phyloP scores from a whole-genome alignment of 2,888 invertebrate species.

The Ptycholaimellus sp. region DNA sequence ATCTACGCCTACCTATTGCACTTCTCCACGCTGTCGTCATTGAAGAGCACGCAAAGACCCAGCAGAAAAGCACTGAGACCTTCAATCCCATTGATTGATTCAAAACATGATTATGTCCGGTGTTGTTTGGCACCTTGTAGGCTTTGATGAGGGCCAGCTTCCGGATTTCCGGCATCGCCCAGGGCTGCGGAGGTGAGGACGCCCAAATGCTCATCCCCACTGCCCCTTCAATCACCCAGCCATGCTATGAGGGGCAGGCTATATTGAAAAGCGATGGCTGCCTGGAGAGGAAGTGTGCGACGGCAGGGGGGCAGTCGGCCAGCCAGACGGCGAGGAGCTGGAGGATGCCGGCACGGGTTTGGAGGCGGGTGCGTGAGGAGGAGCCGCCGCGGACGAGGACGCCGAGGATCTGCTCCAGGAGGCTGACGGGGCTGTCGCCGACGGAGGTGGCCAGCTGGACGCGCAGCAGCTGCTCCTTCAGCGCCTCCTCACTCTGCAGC shows the following conservation, averaged over 20 bases:
- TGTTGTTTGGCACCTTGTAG: no score
- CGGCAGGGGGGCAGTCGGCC: slow-evolving; percentile 54
- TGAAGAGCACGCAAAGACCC: slow-evolving; percentile 68
- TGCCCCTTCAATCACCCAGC: no score
- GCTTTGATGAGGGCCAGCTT: neutral
- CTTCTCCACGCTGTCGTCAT: slow-evolving; percentile 50
- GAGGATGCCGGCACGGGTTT: slow-evolving; percentile 61
- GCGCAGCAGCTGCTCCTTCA: slow-evolving; percentile 63
- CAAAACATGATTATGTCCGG: no score
- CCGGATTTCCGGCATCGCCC: slow-evolving; percentile 18
- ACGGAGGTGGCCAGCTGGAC: slow-evolving; percentile 54
- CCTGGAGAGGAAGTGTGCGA: slow-evolving; percentile 47
- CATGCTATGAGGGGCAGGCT: no score
- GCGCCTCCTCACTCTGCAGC: slow-evolving; percentile 42
- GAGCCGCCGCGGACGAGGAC: slow-evolving; percentile 7
- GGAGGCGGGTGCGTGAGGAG: slow-evolving; percentile 23
- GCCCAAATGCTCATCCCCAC: slow-evolving; percentile 14
- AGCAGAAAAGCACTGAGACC: slow-evolving; percentile 73
- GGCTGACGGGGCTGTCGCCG: slow-evolving; percentile 50
- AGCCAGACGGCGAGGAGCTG: slow-evolving; percentile 74
- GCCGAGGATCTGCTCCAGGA: slow-evolving; percentile 57
- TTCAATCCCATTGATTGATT: no score
- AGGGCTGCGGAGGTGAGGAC: slow-evolving; percentile 21
- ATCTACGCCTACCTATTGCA: slow-evolving; percentile 37
- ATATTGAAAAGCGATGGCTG: no score